These are phyloP conservation scores for Meliscaeva auricollis DNA, from an alignment of 2,888 invertebrate genomes.

Conservation along the genomic window DNA sequence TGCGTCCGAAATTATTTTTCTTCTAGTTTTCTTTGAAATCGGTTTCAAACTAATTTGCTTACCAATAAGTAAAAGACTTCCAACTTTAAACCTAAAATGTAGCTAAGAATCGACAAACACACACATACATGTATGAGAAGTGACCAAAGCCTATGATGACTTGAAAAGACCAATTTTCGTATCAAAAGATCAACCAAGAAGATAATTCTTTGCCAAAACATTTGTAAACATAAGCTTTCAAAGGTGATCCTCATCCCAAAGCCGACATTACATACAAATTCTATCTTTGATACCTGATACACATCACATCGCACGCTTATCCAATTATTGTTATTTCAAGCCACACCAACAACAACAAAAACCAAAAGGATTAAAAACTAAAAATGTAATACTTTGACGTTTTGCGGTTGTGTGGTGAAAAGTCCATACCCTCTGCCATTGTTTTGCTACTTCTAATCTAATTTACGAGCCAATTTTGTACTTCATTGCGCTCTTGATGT, in stretches of 20 bases:
- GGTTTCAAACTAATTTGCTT: too few species aligned
- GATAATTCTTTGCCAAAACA: slow-evolving; percentile 49
- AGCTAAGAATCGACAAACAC: too few species aligned
- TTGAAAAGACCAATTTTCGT: background rate
- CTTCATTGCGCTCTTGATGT: slow-evolving; percentile 54
- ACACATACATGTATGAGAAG: too few species aligned
- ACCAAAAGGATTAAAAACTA: slow-evolving; percentile 65
- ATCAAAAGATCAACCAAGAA: slow-evolving; percentile 53
- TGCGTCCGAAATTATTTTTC: too few species aligned
- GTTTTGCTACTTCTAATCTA: slow-evolving; percentile 67
- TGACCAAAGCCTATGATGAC: too few species aligned
- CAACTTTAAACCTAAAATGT: too few species aligned
- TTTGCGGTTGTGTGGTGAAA: slow-evolving; percentile 49
- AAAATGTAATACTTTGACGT: slow-evolving; percentile 61
- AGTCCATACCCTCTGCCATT: slow-evolving; percentile 44
- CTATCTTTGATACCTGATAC: background rate
- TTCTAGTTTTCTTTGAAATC: too few species aligned
- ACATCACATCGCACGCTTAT: slow-evolving; percentile 48
- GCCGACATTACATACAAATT: slow-evolving; percentile 3
- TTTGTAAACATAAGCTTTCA: slow-evolving; percentile 63
- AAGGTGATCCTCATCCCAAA: background rate
- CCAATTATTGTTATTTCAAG: slow-evolving; percentile 63
- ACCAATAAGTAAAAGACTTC: too few species aligned
- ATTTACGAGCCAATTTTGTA: slow-evolving; percentile 69
- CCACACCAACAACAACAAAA: background rate